These are phyloP conservation scores for Epizoanthus illoricatus DNA, from an alignment of 92 coral and sea anemone species.

Conservation along the genomic window DNA sequence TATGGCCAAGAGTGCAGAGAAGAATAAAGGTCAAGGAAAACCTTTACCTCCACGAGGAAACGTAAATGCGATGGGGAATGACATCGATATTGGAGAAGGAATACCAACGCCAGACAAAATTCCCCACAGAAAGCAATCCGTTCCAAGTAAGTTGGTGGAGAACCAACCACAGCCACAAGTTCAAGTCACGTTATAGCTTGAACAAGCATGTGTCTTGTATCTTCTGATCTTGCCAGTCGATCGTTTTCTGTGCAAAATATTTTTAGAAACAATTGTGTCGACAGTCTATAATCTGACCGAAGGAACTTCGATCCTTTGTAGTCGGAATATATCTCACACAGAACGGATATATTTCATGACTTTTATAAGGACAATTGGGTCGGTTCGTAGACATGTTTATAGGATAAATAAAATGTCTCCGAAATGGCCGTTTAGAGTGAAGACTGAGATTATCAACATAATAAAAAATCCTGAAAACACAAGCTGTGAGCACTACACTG, in stretches of 20 bases:
- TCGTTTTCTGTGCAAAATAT: constrained; percentile 22
- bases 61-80: constrained; percentile 59
- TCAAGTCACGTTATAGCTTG: constrained; percentile 32
- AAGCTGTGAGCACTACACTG: no score
- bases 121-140: constrained; percentile 99
- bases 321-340: neutral
- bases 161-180: constrained; percentile 57
- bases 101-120: constrained; percentile 98
- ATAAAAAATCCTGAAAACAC: no score
- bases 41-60: constrained; percentile 55
- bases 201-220: neutral
- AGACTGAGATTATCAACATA: neutral
- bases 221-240: constrained; percentile 4
- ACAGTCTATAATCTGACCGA: neutral
- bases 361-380: neutral
- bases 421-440: neutral
- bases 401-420: neutral
- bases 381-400: neutral
- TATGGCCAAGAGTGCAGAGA: constrained; percentile 94
- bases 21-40: constrained; percentile 61
- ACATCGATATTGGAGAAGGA: constrained; percentile 86
- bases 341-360: neutral
- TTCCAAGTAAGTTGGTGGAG: constrained; percentile 97
- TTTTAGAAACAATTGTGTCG: constrained; percentile 12
- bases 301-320: constrained; percentile 5